Base-by-base conservation (phyloP, 2,888 invertebrate genomes). In the Pilophorus perplexus region DNA sequence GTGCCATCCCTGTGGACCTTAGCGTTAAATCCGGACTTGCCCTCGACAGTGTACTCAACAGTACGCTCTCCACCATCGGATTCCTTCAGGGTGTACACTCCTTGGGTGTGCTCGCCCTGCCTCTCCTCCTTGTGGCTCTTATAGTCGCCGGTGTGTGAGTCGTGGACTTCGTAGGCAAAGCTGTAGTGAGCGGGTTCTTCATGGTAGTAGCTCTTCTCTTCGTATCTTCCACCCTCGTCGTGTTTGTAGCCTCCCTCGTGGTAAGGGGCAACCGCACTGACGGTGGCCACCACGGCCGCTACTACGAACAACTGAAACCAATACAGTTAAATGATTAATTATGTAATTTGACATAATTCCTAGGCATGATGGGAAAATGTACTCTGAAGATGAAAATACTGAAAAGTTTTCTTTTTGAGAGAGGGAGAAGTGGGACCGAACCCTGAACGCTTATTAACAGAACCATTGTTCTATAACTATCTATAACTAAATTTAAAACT, bases 11-110 rank as follows among this genome's bases (percentile, higher is more conserved):
- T 40, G 52, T 64, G 57, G 40, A 88, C 85, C 75, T 83, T 80
- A 67, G 88, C 87, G 75, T 86, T 86, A 80, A 88, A 88, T 74
- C 88, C 88, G 72, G 85, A 86, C 77, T 87, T 84, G 86, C 87
- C 87, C 76, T 88, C 87, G 62, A 87, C 87, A 67, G 84, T 81
- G 77, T 88, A 88, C 77, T 85, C 82, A 68, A 88, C 87, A 1
- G 85, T 87, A 71, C 88, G 82, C 64, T 86, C 84, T 70, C 85
- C 86, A 64, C 88, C 88, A 78, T 87, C 87, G 46, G 86, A 85
- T 76, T 88, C 87, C 70, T 71, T 73, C 33, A 79, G 71, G 5
- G 77, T 77, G 72, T 79, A 78, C 66, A 77, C 77, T 76, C 87
- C 87, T 76, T 82, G 82, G 18, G 88, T 87, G 42, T 85, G 83